Evolutionary conservation across 2,888 invertebrate species (phyloP), one percentile per base, ranked within the genome.

Genomic region (Piscicola geometra): DNA sequence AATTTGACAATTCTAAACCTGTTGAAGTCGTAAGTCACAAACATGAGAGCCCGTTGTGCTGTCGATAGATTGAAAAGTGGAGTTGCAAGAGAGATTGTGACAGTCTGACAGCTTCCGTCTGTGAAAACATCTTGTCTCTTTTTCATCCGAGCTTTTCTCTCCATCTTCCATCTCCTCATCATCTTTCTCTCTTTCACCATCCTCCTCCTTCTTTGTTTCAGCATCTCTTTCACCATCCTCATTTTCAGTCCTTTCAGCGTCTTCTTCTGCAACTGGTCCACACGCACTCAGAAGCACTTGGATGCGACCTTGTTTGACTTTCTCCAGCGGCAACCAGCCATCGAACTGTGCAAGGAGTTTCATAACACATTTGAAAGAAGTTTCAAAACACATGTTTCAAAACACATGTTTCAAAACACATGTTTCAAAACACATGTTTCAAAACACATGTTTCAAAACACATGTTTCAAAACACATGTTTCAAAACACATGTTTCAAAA

Each of bases 251-350:
- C n/a, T n/a, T n/a, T n/a, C n/a, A n/a, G n/a, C n/a, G n/a, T n/a
- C n/a, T n/a, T n/a, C n/a, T n/a, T n/a, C n/a, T n/a, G n/a, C n/a
- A n/a, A n/a, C n/a, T n/a, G n/a, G n/a, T n/a, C n/a, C n/a, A n/a
- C n/a, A n/a, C n/a, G n/a, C 73, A 15, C 30, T 52, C 9, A 73
- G 25, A 25, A 50, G 32, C 15, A 73, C 32, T 60, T 73, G 73
- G 15, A 73, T 64, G 9, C 12, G 21, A 5, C 73, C 73, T 21
- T 2, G 47, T 35, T n/a, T 12, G 15, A 73, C 73, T 60, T 73
- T 64, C 18, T 73, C 64, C 36, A 73, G 35, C 35, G 56, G 56
- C 25, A 73, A 64, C 73, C 73, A 73, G 33, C 73, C 73, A 21
- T 60, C 60, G 28, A 50, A 52, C 73, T 73, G 32, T 3, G 52